Conservation (phyloP, 92 coral and sea anemone species). For the Siderastrea siderea region DNA sequence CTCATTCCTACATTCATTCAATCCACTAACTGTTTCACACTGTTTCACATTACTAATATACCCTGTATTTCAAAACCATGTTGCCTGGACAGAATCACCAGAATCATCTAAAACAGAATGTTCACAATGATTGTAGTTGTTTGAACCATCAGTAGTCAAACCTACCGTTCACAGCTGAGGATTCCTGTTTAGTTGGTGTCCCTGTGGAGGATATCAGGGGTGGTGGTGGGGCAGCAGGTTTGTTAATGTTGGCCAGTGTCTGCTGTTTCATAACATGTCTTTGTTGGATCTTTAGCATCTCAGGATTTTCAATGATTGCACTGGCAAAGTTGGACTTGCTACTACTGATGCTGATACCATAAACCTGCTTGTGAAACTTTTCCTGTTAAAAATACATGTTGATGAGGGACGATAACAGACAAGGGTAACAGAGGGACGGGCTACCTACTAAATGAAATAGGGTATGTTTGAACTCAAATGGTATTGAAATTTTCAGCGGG, state of each 20-base stretch:
- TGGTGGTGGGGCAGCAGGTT: slow-evolving; percentile 90
- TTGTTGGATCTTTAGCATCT: slow-evolving; percentile 97
- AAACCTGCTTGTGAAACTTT: slow-evolving; percentile 96
- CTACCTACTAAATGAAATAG: background rate
- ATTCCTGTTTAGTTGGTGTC: slow-evolving; percentile 63
- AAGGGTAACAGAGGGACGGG: background rate
- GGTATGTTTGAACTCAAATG: too few species aligned
- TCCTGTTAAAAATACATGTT: slow-evolving; percentile 60
- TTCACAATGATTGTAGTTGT: too few species aligned
- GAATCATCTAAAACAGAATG: background rate
- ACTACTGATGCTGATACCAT: slow-evolving; percentile 93
- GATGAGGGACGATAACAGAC: too few species aligned
- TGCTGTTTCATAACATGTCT: slow-evolving; percentile 95
- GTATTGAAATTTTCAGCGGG: background rate
- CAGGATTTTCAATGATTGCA: slow-evolving; percentile 98
- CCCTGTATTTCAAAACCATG: too few species aligned
- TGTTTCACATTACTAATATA: too few species aligned
- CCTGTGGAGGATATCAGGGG: slow-evolving; percentile 80
- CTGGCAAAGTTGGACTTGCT: slow-evolving; percentile 88
- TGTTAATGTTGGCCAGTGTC: slow-evolving; percentile 79
- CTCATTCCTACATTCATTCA: too few species aligned
- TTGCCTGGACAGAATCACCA: too few species aligned
- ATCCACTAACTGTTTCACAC: too few species aligned
- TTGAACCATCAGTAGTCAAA: background rate
- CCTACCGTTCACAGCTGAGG: slow-evolving; percentile 71